These are phyloP conservation scores for Aleiodes leptofemur DNA, from an alignment of 2,888 invertebrate genomes.

Conservation along the genomic window DNA sequence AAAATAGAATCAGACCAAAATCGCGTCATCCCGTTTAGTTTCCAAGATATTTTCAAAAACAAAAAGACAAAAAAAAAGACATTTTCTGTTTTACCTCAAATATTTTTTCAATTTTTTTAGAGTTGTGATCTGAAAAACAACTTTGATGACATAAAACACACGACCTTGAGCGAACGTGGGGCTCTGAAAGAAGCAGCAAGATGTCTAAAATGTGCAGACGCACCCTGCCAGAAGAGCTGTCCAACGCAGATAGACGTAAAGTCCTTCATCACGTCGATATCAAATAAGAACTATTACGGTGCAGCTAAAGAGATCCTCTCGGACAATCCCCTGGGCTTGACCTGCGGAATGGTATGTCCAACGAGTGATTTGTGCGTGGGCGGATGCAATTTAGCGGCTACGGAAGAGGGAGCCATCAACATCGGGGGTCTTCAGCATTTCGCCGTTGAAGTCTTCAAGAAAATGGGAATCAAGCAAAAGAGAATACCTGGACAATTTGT, in stretches of 20 bases:
- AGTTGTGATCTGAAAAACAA: constrained; percentile 87
- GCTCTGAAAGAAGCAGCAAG: constrained; percentile 93
- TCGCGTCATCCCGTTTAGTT: too few species aligned
- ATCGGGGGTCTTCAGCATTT: constrained; percentile 99
- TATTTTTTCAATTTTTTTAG: constrained; percentile 71
- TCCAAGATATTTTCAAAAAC: too few species aligned
- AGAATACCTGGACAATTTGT: constrained; percentile 82
- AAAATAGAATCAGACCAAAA: too few species aligned
- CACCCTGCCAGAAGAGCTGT: constrained; percentile 98
- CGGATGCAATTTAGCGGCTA: constrained; percentile 96
- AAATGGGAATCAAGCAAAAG: constrained; percentile 94
- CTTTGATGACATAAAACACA: constrained; percentile 98
- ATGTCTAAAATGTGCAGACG: constrained; percentile 95
- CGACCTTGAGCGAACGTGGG: constrained; percentile 96
- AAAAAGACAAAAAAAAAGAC: too few species aligned
- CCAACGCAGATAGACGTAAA: constrained; percentile 99
- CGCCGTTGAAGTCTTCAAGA: constrained; percentile 91
- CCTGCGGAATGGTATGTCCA: constrained; percentile 99
- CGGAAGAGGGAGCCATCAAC: constrained; percentile 98
- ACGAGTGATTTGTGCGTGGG: constrained; percentile 99
- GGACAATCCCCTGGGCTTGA: constrained; percentile 96
- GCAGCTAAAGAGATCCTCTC: constrained; percentile 97
- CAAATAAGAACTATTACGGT: constrained; percentile 99
- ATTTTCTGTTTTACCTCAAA: too few species aligned
- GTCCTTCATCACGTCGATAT: constrained; percentile 96